Evolutionary conservation across 2,888 invertebrate genomes (phyloP).

Genomic region (Syritta pipiens): DNA sequence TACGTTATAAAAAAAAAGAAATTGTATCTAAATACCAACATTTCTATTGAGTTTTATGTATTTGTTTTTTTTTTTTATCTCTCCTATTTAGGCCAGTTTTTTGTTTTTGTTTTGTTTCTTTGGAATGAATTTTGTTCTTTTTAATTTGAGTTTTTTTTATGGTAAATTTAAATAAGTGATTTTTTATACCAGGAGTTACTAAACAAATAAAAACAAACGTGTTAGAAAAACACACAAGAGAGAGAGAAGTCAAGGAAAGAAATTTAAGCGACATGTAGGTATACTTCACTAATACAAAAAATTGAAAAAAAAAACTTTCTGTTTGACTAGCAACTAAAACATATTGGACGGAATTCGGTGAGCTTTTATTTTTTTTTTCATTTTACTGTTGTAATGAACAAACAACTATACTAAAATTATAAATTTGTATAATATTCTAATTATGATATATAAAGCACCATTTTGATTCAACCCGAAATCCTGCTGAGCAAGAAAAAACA

Average conservation of each 20-base stretch:
- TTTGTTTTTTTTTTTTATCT: conserved; percentile 70
- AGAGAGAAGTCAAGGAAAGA: conserved; percentile 6
- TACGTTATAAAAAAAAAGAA: conserved; percentile 24
- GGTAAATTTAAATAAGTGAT: conserved; percentile 74
- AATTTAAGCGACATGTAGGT: conserved; percentile 21
- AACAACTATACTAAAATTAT: conserved; percentile 52
- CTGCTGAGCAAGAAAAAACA: conserved; percentile 66
- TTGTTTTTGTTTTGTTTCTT: conserved; percentile 70
- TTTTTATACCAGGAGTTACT: conserved; percentile 69
- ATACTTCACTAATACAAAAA: conserved; percentile 22
- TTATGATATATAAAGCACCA: conserved; percentile 65
- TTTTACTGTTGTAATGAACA: conserved; percentile 7
- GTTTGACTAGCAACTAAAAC: conserved; percentile 68
- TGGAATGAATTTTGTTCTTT: conserved; percentile 76
- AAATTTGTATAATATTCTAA: conserved; percentile 44
- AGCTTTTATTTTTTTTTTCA: conserved; percentile 47
- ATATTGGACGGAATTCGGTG: conserved; percentile 71
- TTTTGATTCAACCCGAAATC: conserved; percentile 68
- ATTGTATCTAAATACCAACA: conserved; percentile 32
- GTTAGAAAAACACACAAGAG: conserved; percentile 23
- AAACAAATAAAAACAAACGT: conserved; percentile 6
- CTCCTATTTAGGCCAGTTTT: conserved; percentile 63
- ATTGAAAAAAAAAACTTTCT: conserved; percentile 28
- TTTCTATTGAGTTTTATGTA: conserved; percentile 30
- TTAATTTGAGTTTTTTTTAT: conserved; percentile 52